Evolutionary conservation across 2,888 invertebrate species (phyloP), one percentile per base, ranked within the genome.

Genomic region (Dugesia japonica): DNA sequence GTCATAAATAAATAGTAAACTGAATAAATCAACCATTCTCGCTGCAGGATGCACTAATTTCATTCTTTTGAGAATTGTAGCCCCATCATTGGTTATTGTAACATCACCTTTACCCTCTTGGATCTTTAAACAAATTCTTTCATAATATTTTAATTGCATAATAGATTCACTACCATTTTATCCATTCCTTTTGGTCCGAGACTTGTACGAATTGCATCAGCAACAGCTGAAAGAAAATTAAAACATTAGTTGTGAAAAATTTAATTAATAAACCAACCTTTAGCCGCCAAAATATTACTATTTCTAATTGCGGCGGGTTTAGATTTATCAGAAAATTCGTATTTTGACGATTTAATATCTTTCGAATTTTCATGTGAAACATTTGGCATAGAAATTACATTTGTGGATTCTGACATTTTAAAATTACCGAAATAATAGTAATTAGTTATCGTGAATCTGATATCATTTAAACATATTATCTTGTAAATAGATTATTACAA

Each of bases 151-250:
- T 26, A n/a, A n/a, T n/a, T n/a, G n/a, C n/a, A n/a, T n/a, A n/a
- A n/a, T n/a, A n/a, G n/a, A n/a, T n/a, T n/a, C n/a, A n/a, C n/a
- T n/a, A 92, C 91, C 98, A 98, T 98, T 88, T 98, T 98, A 84
- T 98, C 98, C 98, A 98, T 98, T 79, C 98, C 97, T 81, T 92
- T 89, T 26, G 98, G 98, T 1, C 98, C 98, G 85, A 98, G 88
- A 86, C 95, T 95, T 17, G 98, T 99, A 79, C 97, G 90, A 82
- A 99, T 92, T 17, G 97, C 95, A 92, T 95, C 93, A 79, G 94
- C 92, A 76, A 98, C 94, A 86, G 97, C 95, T 94, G 86, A 78
- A 89, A 87, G 15, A 72, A 0, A 76, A 23, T 31, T 72, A 81
- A 81, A 76, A 28, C 1, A 13, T 56, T 13, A 56, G 4, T 56